These are phyloP conservation scores for Circaetus gallicus DNA, from an alignment of 2,113 vertebrate genomes.

Conservation along the genomic window DNA sequence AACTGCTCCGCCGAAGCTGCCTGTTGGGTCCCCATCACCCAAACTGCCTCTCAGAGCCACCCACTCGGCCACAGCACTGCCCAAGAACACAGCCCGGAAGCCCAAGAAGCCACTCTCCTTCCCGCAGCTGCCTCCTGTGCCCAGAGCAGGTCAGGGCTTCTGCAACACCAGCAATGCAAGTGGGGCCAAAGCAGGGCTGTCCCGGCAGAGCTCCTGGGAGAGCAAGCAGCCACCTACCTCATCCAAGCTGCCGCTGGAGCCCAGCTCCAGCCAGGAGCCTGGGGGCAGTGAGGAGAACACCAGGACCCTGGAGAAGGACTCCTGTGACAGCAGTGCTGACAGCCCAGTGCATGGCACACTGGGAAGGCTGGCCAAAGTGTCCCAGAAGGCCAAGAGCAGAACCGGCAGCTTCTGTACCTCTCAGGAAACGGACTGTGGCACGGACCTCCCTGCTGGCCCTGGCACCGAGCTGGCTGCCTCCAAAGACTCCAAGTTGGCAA, in stretches of 20 bases:
- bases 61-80: conserved; percentile 16
- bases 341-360: neutral
- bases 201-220: conserved; percentile 66
- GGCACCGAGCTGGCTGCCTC: conserved; percentile 10
- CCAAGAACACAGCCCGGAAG: conserved; percentile 74
- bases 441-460: neutral
- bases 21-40: conserved; percentile 48
- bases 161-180: neutral
- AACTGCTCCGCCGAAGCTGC: neutral
- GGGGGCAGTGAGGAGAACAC: fast-evolving
- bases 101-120: conserved; percentile 74
- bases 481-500: conserved; percentile 61
- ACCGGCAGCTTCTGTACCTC: conserved; percentile 46
- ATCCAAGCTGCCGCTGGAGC: conserved; percentile 72
- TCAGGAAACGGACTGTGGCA: conserved; percentile 47
- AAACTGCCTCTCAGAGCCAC: conserved; percentile 58
- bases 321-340: neutral
- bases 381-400: neutral
- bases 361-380: conserved; percentile 54
- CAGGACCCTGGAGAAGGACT: neutral
- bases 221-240: conserved; percentile 78
- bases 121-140: conserved; percentile 21
- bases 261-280: conserved; percentile 59
- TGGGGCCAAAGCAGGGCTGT: conserved; percentile 1
- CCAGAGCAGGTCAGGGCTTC: neutral